Evolutionary conservation across 2,113 vertebrate species (phyloP).

Genomic region (Ornithorhynchus anatinus): DNA sequence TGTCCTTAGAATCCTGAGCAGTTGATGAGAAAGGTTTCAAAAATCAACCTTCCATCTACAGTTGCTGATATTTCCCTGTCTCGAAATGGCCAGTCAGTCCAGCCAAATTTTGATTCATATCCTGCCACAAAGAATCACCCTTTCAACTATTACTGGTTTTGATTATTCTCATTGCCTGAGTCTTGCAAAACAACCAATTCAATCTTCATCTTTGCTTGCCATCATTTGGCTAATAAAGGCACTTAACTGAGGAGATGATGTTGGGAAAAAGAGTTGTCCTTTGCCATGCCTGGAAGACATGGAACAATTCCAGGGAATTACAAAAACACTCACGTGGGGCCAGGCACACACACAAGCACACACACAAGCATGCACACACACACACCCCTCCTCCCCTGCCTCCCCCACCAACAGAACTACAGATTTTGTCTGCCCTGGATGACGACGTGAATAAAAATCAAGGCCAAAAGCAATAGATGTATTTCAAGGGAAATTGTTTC

Average conservation of each 20-base stretch:
- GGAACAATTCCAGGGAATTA: constrained; percentile 9
- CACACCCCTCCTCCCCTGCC: no score
- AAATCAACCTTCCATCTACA: constrained; percentile 13
- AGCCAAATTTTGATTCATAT: constrained; percentile 38
- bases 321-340: background rate
- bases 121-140: background rate
- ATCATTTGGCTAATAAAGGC: constrained; percentile 3
- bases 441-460: constrained; percentile 46
- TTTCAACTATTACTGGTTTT: constrained; percentile 36
- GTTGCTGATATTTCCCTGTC: constrained; percentile 26
- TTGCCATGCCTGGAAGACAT: background rate
- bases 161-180: constrained; percentile 17
- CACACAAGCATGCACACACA: no score
- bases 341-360: no score
- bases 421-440: constrained; percentile 10
- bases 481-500: constrained; percentile 50
- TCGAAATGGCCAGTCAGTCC: constrained; percentile 11
- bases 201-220: constrained; percentile 32
- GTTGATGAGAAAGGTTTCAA: constrained; percentile 31
- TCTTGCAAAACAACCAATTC: constrained; percentile 13
- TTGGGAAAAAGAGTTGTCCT: constrained; percentile 28
- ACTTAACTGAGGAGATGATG: background rate
- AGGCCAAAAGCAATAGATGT: constrained; percentile 41
- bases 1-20: constrained; percentile 28
- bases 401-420: no score